phyloP scores from a whole-genome alignment of 2,888 invertebrate species.

The Agrotis segetum region DNA sequence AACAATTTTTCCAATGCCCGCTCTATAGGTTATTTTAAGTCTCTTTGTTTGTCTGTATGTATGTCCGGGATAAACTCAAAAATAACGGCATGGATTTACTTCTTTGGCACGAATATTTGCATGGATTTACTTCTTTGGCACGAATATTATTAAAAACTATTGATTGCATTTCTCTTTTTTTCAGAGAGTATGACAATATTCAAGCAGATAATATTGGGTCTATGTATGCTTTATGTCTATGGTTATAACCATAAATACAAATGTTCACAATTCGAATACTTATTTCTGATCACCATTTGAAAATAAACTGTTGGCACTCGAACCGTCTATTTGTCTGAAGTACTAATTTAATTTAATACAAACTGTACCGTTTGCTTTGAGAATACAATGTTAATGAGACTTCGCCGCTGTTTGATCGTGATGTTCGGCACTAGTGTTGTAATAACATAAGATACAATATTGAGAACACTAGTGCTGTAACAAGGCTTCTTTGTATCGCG shows the following conservation, averaged over 20 bases:
- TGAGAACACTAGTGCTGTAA: conserved; percentile 15
- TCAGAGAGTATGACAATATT: too few relatives aligned
- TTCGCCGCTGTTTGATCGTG: conserved; percentile 11
- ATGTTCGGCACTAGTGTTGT: conserved; percentile 18
- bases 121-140: too few relatives aligned
- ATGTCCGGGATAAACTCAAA: too few relatives aligned
- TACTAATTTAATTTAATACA: conserved; percentile 22
- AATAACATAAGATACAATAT: conserved; percentile 34
- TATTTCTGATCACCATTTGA: conserved; percentile 7
- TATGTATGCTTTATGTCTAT: not conserved
- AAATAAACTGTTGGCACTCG: conserved; percentile 21
- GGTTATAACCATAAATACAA: not conserved
- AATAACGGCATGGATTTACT: too few relatives aligned
- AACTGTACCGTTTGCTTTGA: conserved; percentile 34
- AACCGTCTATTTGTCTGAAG: conserved; percentile 27
- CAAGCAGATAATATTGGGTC: too few relatives aligned
- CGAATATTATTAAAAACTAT: too few relatives aligned
- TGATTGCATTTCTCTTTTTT: too few relatives aligned
- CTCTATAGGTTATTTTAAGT: too few relatives aligned
- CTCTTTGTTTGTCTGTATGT: too few relatives aligned
- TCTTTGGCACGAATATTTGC: too few relatives aligned
- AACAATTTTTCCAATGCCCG: too few relatives aligned
- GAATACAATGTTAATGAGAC: conserved; percentile 57
- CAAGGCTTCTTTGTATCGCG: conserved; percentile 17
- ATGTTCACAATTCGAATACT: conserved; percentile 8